Evolutionary conservation across 2,888 invertebrate species (phyloP).

Genomic region (Syritta pipiens): DNA sequence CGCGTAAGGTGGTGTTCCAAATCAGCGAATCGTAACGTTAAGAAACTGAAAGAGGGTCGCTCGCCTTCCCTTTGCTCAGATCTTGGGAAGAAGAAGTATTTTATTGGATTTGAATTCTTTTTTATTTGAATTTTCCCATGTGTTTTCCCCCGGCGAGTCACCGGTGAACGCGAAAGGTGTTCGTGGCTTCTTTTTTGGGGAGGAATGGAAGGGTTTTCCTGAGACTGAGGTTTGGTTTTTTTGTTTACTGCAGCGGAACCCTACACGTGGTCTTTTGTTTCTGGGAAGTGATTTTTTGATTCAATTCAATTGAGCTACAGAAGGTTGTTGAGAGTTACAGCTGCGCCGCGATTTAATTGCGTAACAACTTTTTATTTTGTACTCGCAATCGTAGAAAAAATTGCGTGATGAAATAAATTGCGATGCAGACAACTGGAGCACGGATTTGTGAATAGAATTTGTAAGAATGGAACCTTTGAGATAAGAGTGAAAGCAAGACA

Average conservation of each 20-base stretch:
- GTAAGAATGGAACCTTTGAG: too few relatives aligned
- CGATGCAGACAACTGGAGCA: too few relatives aligned
- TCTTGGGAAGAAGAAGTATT: slow-evolving; percentile 33
- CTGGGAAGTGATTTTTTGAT: slow-evolving; percentile 60
- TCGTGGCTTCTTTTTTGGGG: slow-evolving; percentile 29
- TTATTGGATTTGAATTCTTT: slow-evolving; percentile 52
- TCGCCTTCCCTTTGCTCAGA: too few relatives aligned
- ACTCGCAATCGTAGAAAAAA: too few relatives aligned
- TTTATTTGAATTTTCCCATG: slow-evolving; percentile 63
- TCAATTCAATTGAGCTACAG: slow-evolving; percentile 29
- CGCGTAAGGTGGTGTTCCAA: slow-evolving; percentile 69
- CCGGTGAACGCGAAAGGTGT: slow-evolving; percentile 48
- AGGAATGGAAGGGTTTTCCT: slow-evolving; percentile 27
- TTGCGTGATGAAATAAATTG: too few relatives aligned
- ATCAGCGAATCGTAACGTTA: slow-evolving; percentile 61
- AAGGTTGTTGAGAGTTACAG: neutral
- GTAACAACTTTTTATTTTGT: too few relatives aligned
- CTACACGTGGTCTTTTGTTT: slow-evolving; percentile 62
- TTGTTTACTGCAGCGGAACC: slow-evolving; percentile 54
- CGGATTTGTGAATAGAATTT: too few relatives aligned
- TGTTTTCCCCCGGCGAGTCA: slow-evolving; percentile 26
- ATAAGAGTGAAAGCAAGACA: too few relatives aligned
- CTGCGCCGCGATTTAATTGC: neutral
- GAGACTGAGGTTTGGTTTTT: slow-evolving; percentile 52
- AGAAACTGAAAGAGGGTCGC: neutral